Conservation (phyloP, 1,140 invertebrate genomes). For the Cydia fagiglandana region DNA sequence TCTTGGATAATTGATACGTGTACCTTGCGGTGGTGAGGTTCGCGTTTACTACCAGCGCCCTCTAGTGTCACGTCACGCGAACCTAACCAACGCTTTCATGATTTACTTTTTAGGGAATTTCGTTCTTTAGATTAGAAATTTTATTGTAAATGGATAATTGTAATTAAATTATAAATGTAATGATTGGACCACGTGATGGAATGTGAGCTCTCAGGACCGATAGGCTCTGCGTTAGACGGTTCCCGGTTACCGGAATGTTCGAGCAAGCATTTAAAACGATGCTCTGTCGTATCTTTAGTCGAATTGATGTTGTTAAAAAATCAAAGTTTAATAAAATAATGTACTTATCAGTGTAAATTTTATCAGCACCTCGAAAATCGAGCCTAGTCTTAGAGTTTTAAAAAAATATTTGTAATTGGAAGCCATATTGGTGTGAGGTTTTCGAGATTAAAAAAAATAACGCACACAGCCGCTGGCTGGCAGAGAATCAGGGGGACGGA, state of each 20-base stretch:
- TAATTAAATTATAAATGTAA: slow-evolving; percentile 64
- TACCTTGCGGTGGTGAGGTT: slow-evolving; percentile 45
- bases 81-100: slow-evolving; percentile 39
- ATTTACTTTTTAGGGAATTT: slow-evolving; percentile 76
- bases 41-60: slow-evolving; percentile 34
- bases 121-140: slow-evolving; percentile 78
- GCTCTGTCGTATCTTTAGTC: slow-evolving; percentile 74
- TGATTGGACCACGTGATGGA: slow-evolving; percentile 74
- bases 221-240: slow-evolving; percentile 46
- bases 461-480: slow-evolving; percentile 53
- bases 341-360: slow-evolving; percentile 79
- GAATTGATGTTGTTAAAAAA: slow-evolving; percentile 78
- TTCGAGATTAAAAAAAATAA: slow-evolving; percentile 35
- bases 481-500: slow-evolving; percentile 34
- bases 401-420: slow-evolving; percentile 56
- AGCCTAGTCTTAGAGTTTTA: slow-evolving; percentile 77
- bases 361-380: slow-evolving; percentile 72
- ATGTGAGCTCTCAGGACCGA: slow-evolving; percentile 75
- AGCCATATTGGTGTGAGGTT: slow-evolving; percentile 48
- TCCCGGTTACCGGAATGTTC: slow-evolving; percentile 76
- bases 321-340: slow-evolving; percentile 76
- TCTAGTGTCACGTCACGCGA: slow-evolving; percentile 35
- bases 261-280: slow-evolving; percentile 77
- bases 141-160: slow-evolving; percentile 75
- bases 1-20: slow-evolving; percentile 37